Conservation (phyloP, 2,888 invertebrate genomes). For the Rambutsinella grinnellia region DNA sequence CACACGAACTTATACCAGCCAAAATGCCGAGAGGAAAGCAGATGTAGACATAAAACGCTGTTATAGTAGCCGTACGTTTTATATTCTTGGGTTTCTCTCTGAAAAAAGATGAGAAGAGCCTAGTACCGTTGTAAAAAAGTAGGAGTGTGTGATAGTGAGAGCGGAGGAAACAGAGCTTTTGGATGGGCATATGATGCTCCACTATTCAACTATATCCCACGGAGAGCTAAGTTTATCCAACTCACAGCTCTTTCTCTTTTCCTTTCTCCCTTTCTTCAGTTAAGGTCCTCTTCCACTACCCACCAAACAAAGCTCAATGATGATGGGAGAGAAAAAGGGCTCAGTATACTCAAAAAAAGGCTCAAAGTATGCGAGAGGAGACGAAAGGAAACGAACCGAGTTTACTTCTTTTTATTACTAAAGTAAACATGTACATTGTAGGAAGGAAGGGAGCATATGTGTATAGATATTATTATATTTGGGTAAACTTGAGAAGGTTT, state of each 20-base stretch:
- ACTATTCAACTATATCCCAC: constrained; percentile 14
- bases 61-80: neutral
- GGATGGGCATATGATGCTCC: constrained; percentile 31
- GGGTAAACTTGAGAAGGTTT: neutral
- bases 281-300: neutral
- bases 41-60: constrained; percentile 33
- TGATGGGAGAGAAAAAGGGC: neutral
- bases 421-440: neutral
- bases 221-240: constrained; percentile 33
- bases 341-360: neutral
- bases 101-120: neutral
- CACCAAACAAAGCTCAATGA: neutral
- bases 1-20: neutral
- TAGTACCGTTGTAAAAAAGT: neutral
- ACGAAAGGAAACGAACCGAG: constrained; percentile 6
- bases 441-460: neutral
- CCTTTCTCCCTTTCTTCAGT: neutral
- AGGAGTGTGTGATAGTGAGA: constrained; percentile 7
- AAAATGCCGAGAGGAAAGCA: constrained; percentile 15
- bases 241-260: neutral
- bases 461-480: neutral
- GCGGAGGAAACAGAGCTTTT: constrained; percentile 25
- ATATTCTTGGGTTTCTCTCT: neutral
- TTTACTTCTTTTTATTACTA: neutral
- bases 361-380: constrained; percentile 13